Conservation (phyloP, 2,797 vertebrate species). For the Pyrocephalus nanus region DNA sequence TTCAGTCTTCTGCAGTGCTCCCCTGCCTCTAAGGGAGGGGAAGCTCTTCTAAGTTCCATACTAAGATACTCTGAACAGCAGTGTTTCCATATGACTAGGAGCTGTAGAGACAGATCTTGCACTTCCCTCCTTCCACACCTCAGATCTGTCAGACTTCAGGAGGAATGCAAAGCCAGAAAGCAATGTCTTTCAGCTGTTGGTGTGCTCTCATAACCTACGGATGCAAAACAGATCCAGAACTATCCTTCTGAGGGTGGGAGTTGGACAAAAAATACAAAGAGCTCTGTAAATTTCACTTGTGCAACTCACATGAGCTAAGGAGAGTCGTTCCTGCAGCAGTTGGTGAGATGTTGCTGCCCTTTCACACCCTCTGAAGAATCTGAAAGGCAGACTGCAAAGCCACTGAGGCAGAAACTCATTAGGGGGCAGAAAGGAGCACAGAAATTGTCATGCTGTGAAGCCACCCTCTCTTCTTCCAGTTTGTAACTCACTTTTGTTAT, state of each 20-base stretch:
- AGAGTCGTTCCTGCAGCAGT: background rate
- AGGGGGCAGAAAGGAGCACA: background rate
- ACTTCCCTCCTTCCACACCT: background rate
- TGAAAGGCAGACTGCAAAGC: background rate
- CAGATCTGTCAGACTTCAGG: conserved; percentile 40
- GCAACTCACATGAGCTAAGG: background rate
- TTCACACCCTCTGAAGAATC: background rate
- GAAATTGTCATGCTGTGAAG: background rate
- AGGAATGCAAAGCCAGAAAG: conserved; percentile 8
- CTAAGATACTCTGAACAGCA: background rate
- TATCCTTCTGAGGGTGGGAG: background rate
- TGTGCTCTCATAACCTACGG: background rate
- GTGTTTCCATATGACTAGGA: background rate
- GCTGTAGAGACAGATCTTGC: background rate
- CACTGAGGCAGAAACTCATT: background rate
- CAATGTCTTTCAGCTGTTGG: background rate
- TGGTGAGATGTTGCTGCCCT: background rate
- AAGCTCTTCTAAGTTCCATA: background rate
- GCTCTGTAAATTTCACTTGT: background rate
- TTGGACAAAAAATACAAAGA: background rate
- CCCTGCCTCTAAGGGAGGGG: background rate
- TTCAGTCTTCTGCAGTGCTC: background rate
- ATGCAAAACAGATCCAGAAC: background rate
- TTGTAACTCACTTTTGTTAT: background rate
- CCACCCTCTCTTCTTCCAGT: background rate